Base-by-base conservation (phyloP, 1,140 invertebrate genomes). In the Chrysopa pallens region DNA sequence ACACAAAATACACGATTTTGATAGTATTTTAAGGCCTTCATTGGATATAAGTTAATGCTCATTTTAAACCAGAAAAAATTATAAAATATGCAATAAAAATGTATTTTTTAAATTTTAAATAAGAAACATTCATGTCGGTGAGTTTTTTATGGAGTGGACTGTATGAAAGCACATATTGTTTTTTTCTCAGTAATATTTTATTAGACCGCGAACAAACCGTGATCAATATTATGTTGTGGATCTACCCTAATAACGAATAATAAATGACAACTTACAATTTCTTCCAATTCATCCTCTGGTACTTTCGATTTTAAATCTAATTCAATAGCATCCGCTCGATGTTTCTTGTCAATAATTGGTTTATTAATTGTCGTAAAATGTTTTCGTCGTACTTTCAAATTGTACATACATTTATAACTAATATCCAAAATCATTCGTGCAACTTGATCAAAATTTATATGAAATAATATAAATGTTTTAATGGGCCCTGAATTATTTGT, bases 321-420 rank as follows among this genome's bases (percentile, higher is more conserved):
- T 36, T 80, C 72, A 37, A 92, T 77, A 23, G 77, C 78, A 50
- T 88, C 80, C 42, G 91, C 74, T 49, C 84, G 68, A 47, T 86
- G 74, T 47, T 85, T 77, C 61, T 91, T 91, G 49, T 89, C 86
- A 40, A 90, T 74, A 44, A 91, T 70, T 28, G 84, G 68, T 51
- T 74, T 76, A 58, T 86, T 79, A 41, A 67, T 62, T 7, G 52
- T 58, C 28, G 66, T 67, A 55, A 81, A 76, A 52, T 73, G 66
- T 36, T 72, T 69, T 36, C 71, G 69, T 39, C 75, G 67, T 2
- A 66, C 66, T 46, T 78, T 67, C 23, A 68, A 66, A 63, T 88
- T 87, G 56, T 76, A 81, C 11, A 87, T 54, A 8, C 80, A 67
- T 53, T 85, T 82, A 57, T 79, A 84, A 55, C 78, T 83, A 52